Evolutionary conservation across 1,140 invertebrate species (phyloP).

Genomic region (Drosophila varians): DNA sequence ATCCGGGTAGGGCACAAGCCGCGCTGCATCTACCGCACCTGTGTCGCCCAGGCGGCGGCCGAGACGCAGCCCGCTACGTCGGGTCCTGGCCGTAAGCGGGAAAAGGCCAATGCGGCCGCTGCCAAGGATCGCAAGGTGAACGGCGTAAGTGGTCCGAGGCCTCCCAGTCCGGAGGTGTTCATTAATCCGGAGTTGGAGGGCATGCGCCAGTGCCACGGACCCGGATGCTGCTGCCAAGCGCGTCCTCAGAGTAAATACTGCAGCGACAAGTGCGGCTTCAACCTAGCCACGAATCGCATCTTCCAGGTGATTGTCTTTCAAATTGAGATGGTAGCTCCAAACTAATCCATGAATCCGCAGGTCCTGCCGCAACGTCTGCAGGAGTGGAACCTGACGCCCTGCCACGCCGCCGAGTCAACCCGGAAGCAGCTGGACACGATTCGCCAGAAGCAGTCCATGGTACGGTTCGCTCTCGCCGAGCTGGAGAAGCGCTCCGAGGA

Average conservation of each 20-base stretch:
- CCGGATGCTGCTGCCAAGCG: conserved; percentile 91
- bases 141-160: conserved; percentile 67
- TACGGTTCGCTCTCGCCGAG: conserved; percentile 90
- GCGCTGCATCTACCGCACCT: conserved; percentile 86
- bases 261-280: conserved; percentile 95
- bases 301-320: conserved; percentile 87
- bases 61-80: conserved; percentile 7
- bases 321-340: no score
- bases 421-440: conserved; percentile 92
- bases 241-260: conserved; percentile 96
- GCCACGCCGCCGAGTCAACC: conserved; percentile 94
- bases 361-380: conserved; percentile 96
- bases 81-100: conserved; percentile 42
- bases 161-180: conserved; percentile 85
- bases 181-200: conserved; percentile 84
- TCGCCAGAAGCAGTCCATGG: conserved; percentile 90
- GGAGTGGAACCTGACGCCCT: conserved; percentile 96
- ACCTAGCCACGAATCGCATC: conserved; percentile 93
- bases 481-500: conserved; percentile 91
- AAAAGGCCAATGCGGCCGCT: conserved; percentile 47
- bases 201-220: conserved; percentile 94
- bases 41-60: conserved; percentile 38
- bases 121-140: conserved; percentile 78
- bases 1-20: conserved; percentile 92
- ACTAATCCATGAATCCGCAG: background rate